phyloP scores from a whole-genome alignment of 2,797 vertebrate genomes.

The Eidolon dupreanum region DNA sequence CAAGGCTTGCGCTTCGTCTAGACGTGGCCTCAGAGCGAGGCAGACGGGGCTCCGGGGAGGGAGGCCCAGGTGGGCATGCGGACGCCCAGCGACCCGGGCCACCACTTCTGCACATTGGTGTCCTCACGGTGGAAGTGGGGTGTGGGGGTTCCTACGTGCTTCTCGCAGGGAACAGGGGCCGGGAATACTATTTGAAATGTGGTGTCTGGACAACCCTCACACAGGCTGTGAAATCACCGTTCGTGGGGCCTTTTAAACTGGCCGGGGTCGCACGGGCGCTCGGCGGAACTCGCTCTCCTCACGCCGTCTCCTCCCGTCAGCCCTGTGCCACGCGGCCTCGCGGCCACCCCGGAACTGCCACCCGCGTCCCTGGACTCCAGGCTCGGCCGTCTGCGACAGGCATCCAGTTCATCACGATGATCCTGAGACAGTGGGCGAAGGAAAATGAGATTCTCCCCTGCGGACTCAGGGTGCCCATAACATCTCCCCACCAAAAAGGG shows the following conservation, averaged over 20 bases:
- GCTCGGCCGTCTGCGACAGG: not conserved
- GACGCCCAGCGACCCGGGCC: accelerated
- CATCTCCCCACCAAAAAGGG: not conserved
- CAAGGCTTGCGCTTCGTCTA: not conserved
- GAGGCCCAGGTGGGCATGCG: not conserved
- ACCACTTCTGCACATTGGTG: accelerated
- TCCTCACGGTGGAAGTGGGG: accelerated
- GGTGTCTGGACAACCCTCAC: not conserved
- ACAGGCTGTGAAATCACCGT: not conserved
- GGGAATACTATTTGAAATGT: not conserved
- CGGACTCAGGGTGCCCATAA: not conserved
- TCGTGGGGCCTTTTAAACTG: not conserved
- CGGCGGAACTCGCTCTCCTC: no score
- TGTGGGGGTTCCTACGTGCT: not conserved
- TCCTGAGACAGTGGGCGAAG: not conserved
- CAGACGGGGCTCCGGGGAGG: not conserved
- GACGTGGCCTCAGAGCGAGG: not conserved
- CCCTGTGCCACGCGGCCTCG: accelerated
- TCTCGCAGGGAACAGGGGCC: not conserved
- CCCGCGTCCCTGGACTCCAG: no score
- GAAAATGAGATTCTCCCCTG: not conserved
- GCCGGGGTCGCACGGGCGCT: not conserved
- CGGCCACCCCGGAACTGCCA: not conserved
- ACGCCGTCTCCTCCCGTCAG: not conserved
- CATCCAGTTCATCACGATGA: not conserved